Evolutionary conservation across 2,888 invertebrate species (phyloP), one percentile per base, ranked within the genome.

Genomic region (Hypolimnas misippus): DNA sequence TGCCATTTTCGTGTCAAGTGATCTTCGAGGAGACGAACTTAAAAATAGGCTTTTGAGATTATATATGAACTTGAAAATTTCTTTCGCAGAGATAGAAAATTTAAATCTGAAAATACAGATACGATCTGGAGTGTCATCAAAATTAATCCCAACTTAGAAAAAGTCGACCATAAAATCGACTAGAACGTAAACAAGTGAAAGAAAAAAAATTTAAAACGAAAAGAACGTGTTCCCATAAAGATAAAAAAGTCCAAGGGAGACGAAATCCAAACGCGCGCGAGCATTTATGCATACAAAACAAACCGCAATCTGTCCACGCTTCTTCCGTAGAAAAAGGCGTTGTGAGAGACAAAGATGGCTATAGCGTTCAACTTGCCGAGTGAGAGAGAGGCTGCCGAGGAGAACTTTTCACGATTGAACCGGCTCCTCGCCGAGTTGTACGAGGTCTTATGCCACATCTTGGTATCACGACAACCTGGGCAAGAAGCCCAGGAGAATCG

Each of bases 331-430:
- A 82, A 88, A 88, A 86, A 78, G 80, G 75, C 74, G 72, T 73
- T 75, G 72, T 68, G 77, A 75, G 70, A 83, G 84, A 87, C 83
- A 87, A 86, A 87, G 85, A 93, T 93, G 93, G 93, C 93, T 78
- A 93, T 93, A 86, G 93, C 93, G 72, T 93, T 93, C 83, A 91
- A 92, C 84, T 78, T 93, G 76, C 93, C 93, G 73, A 88, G 92
- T 74, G 93, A 93, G 79, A 85, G 92, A 83, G 93, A 93, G 81
- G 89, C 93, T 69, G 79, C 91, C 51, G 93, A 93, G 81, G 93
- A 93, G 82, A 89, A 92, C 84, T 93, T 93, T 82, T 92, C 93
- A 72, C 85, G 93, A 70, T 83, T 93, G 85, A 93, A 93, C 85
- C 91, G 93, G 79, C 92, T 93, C 70, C 81, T 93, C 69, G 86